These are phyloP conservation scores for Chondrosia reniformis DNA, from an alignment of 37 sponge, comb jelly and placozoan species.

Conservation along the genomic window DNA sequence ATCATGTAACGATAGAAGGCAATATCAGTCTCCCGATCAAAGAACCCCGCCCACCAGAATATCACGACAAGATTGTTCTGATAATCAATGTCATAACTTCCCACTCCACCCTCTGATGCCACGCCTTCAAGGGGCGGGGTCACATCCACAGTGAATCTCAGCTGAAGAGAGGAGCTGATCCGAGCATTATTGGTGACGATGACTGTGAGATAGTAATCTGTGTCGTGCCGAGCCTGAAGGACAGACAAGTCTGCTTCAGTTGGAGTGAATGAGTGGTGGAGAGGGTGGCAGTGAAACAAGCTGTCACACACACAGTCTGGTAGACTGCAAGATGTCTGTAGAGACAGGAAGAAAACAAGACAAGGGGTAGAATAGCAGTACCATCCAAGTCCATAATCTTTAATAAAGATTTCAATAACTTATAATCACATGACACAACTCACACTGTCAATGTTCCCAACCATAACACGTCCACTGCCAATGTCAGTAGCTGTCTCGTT, in stretches of 20 bases:
- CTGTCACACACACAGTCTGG: constrained; percentile 51
- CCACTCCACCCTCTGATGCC: constrained; percentile 53
- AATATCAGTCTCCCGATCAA: constrained; percentile 73
- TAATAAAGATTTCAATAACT: no score
- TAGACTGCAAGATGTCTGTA: neutral
- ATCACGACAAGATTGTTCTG: constrained; percentile 4
- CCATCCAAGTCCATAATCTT: no score
- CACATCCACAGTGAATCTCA: constrained; percentile 63
- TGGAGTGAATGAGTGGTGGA: constrained; percentile 30
- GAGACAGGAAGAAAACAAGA: neutral
- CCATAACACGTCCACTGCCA: constrained; percentile 45
- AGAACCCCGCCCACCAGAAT: constrained; percentile 72
- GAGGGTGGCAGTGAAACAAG: constrained; percentile 28
- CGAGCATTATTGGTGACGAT: constrained; percentile 61
- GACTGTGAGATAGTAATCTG: constrained; percentile 64
- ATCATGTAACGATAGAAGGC: constrained; percentile 56
- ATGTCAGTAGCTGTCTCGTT: constrained; percentile 9
- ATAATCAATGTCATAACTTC: constrained; percentile 56
- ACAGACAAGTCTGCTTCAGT: constrained; percentile 17
- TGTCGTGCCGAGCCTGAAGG: constrained; percentile 45
- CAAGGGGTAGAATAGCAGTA: no score
- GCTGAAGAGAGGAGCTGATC: constrained; percentile 33
- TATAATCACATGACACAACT: no score
- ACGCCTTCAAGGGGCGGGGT: constrained; percentile 71
- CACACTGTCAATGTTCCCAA: no score